phyloP scores from a whole-genome alignment of 92 coral and sea anemone species.

The Porites evermanni region DNA sequence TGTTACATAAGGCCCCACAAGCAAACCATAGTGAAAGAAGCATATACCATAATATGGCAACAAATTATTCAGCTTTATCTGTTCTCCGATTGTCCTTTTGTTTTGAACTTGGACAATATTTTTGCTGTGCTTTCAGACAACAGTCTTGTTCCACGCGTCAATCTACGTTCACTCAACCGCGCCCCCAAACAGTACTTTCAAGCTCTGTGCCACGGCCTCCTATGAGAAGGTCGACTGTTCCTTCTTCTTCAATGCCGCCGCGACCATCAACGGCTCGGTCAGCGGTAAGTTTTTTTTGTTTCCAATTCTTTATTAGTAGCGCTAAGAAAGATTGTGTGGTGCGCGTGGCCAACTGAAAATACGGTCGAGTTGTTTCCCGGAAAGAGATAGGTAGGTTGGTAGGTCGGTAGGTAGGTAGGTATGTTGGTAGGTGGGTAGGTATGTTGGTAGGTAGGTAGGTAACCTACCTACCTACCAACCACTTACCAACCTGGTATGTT shows the following conservation, averaged over 20 bases:
- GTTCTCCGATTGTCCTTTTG: not conserved
- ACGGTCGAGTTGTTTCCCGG: no score
- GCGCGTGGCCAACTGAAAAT: not conserved
- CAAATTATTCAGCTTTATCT: no score
- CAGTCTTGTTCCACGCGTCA: not conserved
- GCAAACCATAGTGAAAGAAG: no score
- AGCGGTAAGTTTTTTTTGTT: constrained; percentile 2
- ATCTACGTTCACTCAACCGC: constrained; percentile 26
- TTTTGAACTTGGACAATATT: not conserved
- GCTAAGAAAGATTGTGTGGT: not conserved
- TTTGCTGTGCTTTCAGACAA: not conserved
- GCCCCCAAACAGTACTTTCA: constrained; percentile 2
- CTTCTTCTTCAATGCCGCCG: not conserved
- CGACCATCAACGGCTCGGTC: not conserved
- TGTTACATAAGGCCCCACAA: no score
- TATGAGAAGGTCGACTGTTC: not conserved
- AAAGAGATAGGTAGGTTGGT: no score
- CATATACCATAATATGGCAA: no score
- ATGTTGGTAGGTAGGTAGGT: no score
- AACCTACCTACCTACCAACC: no score
- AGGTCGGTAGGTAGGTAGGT: no score
- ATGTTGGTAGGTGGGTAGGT: no score
- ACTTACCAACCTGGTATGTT: no score
- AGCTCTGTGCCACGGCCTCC: constrained; percentile 7
- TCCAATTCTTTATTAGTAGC: not conserved